Evolutionary conservation across 2,113 vertebrate species (phyloP).

Genomic region (Chiloscyllium plagiosum): DNA sequence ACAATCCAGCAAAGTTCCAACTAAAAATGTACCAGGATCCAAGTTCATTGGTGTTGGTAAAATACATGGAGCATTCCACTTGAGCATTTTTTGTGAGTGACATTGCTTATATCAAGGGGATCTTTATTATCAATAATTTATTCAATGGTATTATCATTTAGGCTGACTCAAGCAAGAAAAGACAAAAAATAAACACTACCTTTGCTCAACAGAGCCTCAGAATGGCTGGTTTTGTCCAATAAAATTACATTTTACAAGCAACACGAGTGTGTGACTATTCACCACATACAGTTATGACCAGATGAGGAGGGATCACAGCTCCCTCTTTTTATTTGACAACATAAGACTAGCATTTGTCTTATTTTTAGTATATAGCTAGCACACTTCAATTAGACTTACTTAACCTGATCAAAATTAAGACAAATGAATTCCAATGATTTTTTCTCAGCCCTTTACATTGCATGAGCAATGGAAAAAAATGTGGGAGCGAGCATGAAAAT

Average conservation of each 20-base stretch:
- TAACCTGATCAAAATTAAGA: no score
- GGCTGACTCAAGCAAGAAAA: not conserved
- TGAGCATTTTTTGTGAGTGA: not conserved
- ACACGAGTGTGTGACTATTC: not conserved
- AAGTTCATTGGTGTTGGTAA: not conserved
- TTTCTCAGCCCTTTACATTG: no score
- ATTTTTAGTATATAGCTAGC: no score
- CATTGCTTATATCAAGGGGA: not conserved
- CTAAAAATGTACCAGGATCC: not conserved
- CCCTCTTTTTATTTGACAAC: no score
- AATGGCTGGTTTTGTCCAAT: not conserved
- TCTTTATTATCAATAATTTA: slow-evolving; percentile 12
- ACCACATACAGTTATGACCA: not conserved
- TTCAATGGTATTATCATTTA: not conserved
- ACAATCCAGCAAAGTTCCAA: not conserved
- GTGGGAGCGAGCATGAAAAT: no score
- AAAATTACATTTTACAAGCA: not conserved
- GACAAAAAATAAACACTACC: not conserved
- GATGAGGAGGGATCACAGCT: no score
- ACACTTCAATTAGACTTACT: no score
- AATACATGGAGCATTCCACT: not conserved
- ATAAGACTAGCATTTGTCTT: no score
- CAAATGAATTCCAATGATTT: no score
- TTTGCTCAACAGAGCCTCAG: not conserved
- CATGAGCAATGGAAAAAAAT: no score